A percentile compares a stretch with the other conserved stretches of the same genome.
phyloP scores from a whole-genome alignment of 2,797 vertebrate genomes.

The Octomys mimax region DNA sequence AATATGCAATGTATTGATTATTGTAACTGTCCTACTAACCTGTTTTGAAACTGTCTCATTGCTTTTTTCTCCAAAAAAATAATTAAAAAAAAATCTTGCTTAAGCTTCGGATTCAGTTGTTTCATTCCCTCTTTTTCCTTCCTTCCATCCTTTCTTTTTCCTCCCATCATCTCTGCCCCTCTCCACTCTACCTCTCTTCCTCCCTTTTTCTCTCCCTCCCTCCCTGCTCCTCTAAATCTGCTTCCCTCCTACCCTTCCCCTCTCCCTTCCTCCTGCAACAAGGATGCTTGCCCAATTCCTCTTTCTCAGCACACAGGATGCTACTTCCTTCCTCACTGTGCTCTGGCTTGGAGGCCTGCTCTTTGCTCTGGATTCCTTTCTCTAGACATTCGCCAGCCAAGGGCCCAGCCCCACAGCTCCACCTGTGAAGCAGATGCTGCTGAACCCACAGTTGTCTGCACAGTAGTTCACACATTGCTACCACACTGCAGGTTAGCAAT shows the following conservation, averaged over 20 bases:
- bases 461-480: slow-evolving; percentile 66
- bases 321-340: neutral
- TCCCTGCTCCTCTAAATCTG: too few species aligned
- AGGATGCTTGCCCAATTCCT: accelerated
- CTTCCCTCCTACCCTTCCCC: neutral
- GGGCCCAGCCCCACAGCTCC: slow-evolving; percentile 21
- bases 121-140: too few species aligned
- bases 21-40: too few species aligned
- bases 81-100: neutral
- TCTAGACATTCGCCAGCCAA: slow-evolving; percentile 68
- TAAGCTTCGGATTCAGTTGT: neutral
- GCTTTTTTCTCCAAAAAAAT: too few species aligned
- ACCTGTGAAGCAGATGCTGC: slow-evolving; percentile 84
- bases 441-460: slow-evolving; percentile 43
- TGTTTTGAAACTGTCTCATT: too few species aligned
- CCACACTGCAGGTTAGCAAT: slow-evolving; percentile 65
- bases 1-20: too few species aligned
- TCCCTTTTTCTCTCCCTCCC: neutral
- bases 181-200: neutral
- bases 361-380: accelerated
- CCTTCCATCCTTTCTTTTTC: neutral
- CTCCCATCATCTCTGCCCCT: neutral
- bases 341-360: accelerated
- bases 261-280: too few species aligned
- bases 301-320: neutral